Evolutionary conservation across 2,797 vertebrate genomes (phyloP).

Genomic region (Rousettus madagascariensis): DNA sequence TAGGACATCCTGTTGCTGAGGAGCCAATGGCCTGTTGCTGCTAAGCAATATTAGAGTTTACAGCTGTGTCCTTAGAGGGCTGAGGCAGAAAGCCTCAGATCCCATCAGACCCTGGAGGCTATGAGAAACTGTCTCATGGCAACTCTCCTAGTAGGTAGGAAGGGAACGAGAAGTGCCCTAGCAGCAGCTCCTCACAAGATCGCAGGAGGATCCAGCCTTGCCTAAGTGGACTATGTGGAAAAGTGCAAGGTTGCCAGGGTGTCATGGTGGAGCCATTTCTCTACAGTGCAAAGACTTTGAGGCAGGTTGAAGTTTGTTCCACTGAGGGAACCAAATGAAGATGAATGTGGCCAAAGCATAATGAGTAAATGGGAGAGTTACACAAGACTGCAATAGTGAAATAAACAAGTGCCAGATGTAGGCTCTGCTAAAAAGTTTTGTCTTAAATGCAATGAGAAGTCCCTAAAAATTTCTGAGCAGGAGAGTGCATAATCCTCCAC

Average conservation of each 20-base stretch:
- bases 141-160: background rate
- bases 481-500: background rate
- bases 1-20: background rate
- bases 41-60: background rate
- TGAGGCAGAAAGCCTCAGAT: background rate
- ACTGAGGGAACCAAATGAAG: background rate
- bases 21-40: fast-evolving
- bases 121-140: background rate
- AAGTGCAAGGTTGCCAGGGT: no score
- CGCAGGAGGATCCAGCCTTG: background rate
- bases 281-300: background rate
- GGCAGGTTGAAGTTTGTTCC: background rate
- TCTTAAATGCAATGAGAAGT: background rate
- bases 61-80: background rate
- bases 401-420: background rate
- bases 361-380: background rate
- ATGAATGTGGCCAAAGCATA: background rate
- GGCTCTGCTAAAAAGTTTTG: background rate
- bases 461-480: background rate
- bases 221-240: no score
- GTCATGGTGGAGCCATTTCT: fast-evolving
- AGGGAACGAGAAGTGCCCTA: background rate
- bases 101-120: background rate
- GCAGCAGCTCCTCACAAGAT: background rate
- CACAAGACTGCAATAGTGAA: background rate